Conservation (phyloP, 2,113 vertebrate genomes). For the Rhea pennata region DNA sequence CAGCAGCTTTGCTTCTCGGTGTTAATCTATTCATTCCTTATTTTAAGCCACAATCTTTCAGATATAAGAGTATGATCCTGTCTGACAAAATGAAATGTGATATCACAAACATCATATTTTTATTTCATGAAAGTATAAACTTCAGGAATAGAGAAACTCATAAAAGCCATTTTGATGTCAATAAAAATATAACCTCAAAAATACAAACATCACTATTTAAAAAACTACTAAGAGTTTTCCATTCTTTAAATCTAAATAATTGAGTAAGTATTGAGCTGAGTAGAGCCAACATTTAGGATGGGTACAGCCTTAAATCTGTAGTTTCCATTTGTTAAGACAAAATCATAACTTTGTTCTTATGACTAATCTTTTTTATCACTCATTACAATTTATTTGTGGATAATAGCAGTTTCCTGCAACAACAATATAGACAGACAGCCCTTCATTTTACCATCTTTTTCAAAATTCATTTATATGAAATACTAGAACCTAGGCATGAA, state of each 20-base stretch:
- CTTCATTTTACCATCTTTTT: background rate
- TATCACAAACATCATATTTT: background rate
- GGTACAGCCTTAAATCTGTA: background rate
- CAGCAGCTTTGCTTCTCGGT: constrained; percentile 21
- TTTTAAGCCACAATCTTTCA: constrained; percentile 18
- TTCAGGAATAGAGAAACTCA: background rate
- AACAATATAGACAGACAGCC: background rate
- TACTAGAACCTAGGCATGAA: background rate
- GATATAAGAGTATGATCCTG: constrained; percentile 13
- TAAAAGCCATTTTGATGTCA: background rate
- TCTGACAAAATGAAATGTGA: background rate
- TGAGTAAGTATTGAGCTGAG: no score
- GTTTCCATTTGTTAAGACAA: background rate
- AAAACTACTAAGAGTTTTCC: background rate
- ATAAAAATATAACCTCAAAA: background rate
- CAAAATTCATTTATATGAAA: background rate
- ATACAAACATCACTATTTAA: background rate
- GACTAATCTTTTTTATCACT: background rate
- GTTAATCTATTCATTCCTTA: constrained; percentile 6
- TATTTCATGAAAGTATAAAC: constrained; percentile 11
- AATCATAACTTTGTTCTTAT: background rate
- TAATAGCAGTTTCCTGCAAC: background rate
- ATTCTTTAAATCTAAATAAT: background rate
- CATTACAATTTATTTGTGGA: background rate
- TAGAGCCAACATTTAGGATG: background rate